These are phyloP conservation scores for Microcebus ravelobensis DNA, from an alignment of 2,113 vertebrate genomes.

Conservation along the genomic window DNA sequence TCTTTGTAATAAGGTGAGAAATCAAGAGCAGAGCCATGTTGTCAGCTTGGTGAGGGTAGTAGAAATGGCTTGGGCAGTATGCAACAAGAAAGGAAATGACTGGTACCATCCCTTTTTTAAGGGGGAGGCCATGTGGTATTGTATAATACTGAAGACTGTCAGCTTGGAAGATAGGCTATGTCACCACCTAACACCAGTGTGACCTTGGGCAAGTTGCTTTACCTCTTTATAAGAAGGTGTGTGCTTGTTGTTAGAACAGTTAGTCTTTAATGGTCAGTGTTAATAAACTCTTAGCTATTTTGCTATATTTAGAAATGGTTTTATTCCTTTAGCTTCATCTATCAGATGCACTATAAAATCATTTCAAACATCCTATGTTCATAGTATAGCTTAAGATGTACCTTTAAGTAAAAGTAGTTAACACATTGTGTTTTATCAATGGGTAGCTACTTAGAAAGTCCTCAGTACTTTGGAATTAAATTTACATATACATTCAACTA, in stretches of 20 bases:
- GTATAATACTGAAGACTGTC: not conserved
- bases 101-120: not conserved
- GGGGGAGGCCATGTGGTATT: accelerated
- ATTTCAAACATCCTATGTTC: not conserved
- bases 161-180: not conserved
- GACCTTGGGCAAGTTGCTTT: not conserved
- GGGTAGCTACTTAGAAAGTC: not conserved
- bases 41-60: not conserved
- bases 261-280: not conserved
- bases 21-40: not conserved
- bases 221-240: not conserved
- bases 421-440: not conserved
- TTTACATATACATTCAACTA: slow-evolving; percentile 9
- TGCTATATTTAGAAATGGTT: not conserved
- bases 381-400: not conserved
- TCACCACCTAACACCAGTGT: not conserved
- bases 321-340: not conserved
- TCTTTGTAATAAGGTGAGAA: not conserved
- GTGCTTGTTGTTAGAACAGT: not conserved
- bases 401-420: not conserved
- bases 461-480: not conserved
- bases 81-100: not conserved
- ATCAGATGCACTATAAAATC: not conserved
- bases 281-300: slow-evolving; percentile 19
- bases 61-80: not conserved